Evolutionary conservation across 2,888 invertebrate species (phyloP).

Genomic region (Watsonalla cultraria): DNA sequence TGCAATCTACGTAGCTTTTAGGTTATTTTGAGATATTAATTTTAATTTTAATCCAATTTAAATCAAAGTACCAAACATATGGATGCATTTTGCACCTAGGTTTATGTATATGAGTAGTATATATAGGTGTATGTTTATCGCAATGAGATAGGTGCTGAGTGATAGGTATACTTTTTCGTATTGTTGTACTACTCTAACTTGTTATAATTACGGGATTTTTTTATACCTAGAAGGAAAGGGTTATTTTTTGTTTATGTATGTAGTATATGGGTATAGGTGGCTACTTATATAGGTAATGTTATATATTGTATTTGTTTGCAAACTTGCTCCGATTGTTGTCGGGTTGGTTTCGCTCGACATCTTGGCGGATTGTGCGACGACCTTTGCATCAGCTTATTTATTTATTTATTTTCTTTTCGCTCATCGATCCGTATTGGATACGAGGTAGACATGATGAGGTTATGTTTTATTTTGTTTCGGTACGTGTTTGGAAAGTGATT

Average conservation of each 20-base stretch:
- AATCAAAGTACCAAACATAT: slow-evolving; percentile 30
- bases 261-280: too few species aligned
- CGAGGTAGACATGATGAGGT: slow-evolving; percentile 25
- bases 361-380: slow-evolving; percentile 41
- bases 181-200: slow-evolving; percentile 37
- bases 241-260: slow-evolving; percentile 18
- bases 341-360: slow-evolving; percentile 38
- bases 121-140: slow-evolving; percentile 23
- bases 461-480: slow-evolving; percentile 29
- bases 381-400: slow-evolving; percentile 42
- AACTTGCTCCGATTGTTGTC: slow-evolving; percentile 47
- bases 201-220: slow-evolving; percentile 13
- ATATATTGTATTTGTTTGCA: slow-evolving; percentile 33
- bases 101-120: slow-evolving; percentile 15
- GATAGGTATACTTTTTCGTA: slow-evolving; percentile 34
- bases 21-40: slow-evolving; percentile 49
- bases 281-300: slow-evolving; percentile 1
- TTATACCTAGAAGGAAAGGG: slow-evolving; percentile 20
- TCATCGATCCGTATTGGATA: slow-evolving; percentile 32
- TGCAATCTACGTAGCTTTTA: slow-evolving; percentile 36
- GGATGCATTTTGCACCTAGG: slow-evolving; percentile 18
- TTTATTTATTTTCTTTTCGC: slow-evolving; percentile 32
- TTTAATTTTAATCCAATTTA: slow-evolving; percentile 26
- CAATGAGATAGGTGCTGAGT: slow-evolving; percentile 29
- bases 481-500: slow-evolving; percentile 12